These are phyloP conservation scores for Ptilorrhoa leucosticta DNA, from an alignment of 2,113 vertebrate species.

Conservation along the genomic window DNA sequence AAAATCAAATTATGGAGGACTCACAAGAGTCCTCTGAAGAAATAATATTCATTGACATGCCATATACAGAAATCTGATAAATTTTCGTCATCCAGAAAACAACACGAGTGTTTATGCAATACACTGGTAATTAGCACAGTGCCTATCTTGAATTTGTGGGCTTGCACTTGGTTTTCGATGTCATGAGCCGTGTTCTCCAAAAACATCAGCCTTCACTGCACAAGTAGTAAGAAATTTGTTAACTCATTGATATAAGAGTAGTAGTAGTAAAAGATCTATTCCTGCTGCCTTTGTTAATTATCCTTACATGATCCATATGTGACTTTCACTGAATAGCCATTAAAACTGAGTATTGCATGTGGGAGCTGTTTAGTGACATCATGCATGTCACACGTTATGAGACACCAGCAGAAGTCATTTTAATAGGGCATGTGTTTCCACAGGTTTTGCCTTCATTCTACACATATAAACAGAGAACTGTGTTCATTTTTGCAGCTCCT, in stretches of 20 bases:
- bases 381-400: neutral
- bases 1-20: neutral
- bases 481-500: neutral
- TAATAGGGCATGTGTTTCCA: neutral
- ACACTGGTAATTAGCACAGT: neutral
- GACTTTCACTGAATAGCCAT: neutral
- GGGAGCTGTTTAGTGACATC: neutral
- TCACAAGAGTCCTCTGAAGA: neutral
- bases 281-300: neutral
- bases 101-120: neutral
- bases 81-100: neutral
- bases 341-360: neutral
- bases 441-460: neutral
- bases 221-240: neutral
- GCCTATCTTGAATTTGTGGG: neutral
- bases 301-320: neutral
- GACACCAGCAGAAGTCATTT: neutral
- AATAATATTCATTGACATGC: neutral
- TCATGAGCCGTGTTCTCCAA: neutral
- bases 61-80: neutral
- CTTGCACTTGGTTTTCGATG: neutral
- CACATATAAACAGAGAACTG: neutral
- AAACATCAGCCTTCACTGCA: neutral
- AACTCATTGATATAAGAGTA: neutral
- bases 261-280: neutral